A percentile compares a stretch with the other conserved stretches of the same genome.
phyloP scores from a whole-genome alignment of 2,888 invertebrate species.

The Dysmachus trigonus region DNA sequence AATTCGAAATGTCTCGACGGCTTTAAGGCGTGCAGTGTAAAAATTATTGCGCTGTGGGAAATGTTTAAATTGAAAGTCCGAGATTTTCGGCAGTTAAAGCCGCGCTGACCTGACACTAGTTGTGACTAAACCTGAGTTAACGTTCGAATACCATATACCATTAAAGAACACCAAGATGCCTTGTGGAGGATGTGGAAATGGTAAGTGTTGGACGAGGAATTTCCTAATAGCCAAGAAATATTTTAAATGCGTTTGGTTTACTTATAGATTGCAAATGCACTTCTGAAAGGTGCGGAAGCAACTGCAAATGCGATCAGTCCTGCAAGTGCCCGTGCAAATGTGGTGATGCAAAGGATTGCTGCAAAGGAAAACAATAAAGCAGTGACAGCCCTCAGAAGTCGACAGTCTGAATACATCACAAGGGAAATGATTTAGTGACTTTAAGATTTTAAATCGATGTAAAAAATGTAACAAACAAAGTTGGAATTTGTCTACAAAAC shows the following conservation, averaged over 20 bases:
- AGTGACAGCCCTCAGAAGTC: neutral
- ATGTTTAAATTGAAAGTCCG: neutral
- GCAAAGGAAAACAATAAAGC: neutral
- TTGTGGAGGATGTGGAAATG: neutral
- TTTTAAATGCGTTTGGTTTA: neutral
- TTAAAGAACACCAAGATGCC: neutral
- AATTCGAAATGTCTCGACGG: neutral
- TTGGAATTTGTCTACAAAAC: no score
- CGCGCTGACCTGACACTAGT: neutral
- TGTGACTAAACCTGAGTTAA: neutral
- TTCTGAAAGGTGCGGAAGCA: conserved; percentile 57
- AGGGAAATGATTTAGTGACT: neutral
- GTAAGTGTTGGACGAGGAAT: neutral
- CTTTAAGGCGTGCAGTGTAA: neutral
- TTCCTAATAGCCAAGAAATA: neutral
- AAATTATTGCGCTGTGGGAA: neutral
- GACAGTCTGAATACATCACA: neutral
- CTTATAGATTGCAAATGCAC: conserved; percentile 60
- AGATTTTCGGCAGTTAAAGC: neutral
- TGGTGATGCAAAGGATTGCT: conserved; percentile 50
- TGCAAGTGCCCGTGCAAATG: conserved; percentile 54
- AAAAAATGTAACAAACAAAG: no score
- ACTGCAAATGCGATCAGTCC: conserved; percentile 58
- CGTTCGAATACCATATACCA: neutral
- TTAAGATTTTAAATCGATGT: no score